Evolutionary conservation across 2,888 invertebrate species (phyloP), one percentile per base, ranked within the genome.

Genomic region (Heliconius sara): DNA sequence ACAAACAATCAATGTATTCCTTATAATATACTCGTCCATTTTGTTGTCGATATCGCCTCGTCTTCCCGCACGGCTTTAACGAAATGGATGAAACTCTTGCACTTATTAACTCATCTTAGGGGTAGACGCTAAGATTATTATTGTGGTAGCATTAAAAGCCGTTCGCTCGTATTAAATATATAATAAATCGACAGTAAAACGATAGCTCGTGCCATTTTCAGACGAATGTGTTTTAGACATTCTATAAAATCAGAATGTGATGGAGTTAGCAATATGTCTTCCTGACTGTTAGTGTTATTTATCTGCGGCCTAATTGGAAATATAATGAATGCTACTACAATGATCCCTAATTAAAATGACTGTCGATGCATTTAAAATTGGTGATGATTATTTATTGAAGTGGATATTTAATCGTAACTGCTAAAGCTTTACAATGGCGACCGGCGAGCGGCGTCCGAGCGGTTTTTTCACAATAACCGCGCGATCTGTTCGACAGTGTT

Each of bases 361-460:
- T 92, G 92, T 92, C 90, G 87, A 89, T 92, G 94, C 94, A 94
- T 94, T 94, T 95, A 94, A 86, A 87, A 91, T 90, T 90, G 90
- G 87, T 89, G 87, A 85, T 87, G 87, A 90, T 86, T 73, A 90
- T 91, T 91, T 90, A 91, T 91, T 90, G 86, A 87, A 89, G 88
- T 87, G 89, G 88, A 88, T 87, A 88, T 86, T 86, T 86, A 87
- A 85, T 86, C 86, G 81, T 84, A 84, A 83, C 83, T 81, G 85
- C 90, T 90, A 88, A 93, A 93, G 93, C 93, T 94, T 94, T 94
- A 93, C 90, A 79, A 79, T 2, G 80, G 82, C 83, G 82, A 80
- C 79, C 80, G 79, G 80, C 80, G 81, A 81, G 79, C 83, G 85
- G 85, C 84, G 82, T 83, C 82, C 66, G 75, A 72, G 80, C 81